Evolutionary conservation across 1,140 invertebrate species (phyloP), one percentile per base, ranked within the genome.

Genomic region (Cotesia glomerata): DNA sequence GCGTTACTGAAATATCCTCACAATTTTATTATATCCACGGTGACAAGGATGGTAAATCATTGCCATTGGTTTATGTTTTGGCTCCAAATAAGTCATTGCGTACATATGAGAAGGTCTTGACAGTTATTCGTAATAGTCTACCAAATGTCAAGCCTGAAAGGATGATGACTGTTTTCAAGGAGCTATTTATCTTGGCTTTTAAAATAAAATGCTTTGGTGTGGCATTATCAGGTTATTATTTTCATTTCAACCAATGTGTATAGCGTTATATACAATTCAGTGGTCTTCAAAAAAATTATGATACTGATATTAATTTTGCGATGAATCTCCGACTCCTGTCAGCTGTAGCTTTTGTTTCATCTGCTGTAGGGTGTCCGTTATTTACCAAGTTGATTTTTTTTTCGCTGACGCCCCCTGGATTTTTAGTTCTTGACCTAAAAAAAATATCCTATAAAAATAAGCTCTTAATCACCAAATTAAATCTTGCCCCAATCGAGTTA

Each of bases 241-340:
- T 77, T 66, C 74, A 75, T 64, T 77, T 63, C 36, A 65, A 4
- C 16, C 72, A 68, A 54, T 68, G 51, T 68, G 32, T 68, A 32
- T 68, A 54, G 18, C 66, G 51, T 32, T 51, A 54, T 56, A 34
- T 68, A 11, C 49, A 54, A 51, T 11, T 4, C 9, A 54, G 14
- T 26, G 66, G 51, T 18, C 51, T 54, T 9, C 18, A 34, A 54
- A 8, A 35, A n/a, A n/a, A 9, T 13, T 68, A 68, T 56, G 45
- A 18, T 11, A 54, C 13, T n/a, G 51, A 68, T 68, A 14, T 54
- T 54, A 51, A 68, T 2, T 69, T 69, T 34, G 11, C 52, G 18
- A 11, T 69, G 9, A 11, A 58, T 13, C 9, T 69, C 13, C 16
- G 56, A 36, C 56, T 69, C 32, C 67, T 69, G 8, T 36, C 35